A percentile compares a stretch with the other conserved stretches of the same genome.
phyloP scores from a whole-genome alignment of 2,113 vertebrate genomes.

The Phyllostomus hastatus region DNA sequence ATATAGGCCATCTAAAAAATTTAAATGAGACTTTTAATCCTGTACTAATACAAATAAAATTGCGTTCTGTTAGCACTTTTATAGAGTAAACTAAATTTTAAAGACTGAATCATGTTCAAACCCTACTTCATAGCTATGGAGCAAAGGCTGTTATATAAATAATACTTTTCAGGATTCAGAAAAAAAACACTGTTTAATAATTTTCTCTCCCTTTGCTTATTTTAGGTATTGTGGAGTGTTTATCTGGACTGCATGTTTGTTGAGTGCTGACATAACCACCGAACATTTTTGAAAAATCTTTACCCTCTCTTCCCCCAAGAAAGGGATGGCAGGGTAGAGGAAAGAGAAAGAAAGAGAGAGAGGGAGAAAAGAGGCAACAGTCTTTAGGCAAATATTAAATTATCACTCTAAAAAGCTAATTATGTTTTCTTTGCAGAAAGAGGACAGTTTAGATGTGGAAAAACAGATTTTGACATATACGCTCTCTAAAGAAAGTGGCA shows the following conservation, averaged over 20 bases:
- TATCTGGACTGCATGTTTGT: neutral
- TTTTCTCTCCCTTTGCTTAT: neutral
- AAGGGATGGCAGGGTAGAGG: neutral
- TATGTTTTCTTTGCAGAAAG: slow-evolving; percentile 1
- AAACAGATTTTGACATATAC: slow-evolving; percentile 14
- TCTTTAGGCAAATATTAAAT: slow-evolving; percentile 24
- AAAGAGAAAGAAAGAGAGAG: neutral
- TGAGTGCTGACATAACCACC: neutral
- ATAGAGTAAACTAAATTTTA: neutral
- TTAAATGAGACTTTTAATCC: neutral
- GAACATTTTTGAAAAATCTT: neutral
- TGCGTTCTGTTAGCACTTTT: neutral
- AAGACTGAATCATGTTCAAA: neutral
- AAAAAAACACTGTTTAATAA: neutral
- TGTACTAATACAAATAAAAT: neutral
- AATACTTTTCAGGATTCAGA: neutral
- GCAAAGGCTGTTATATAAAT: neutral
- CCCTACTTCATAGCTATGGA: neutral
- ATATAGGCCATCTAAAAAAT: neutral
- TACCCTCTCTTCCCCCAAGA: neutral
- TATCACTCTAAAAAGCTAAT: slow-evolving; percentile 7
- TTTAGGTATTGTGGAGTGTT: neutral
- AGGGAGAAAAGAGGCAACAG: neutral
- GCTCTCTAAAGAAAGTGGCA: neutral
- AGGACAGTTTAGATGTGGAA: neutral